These are phyloP conservation scores for Neostethus bicornis DNA, from an alignment of 2,797 vertebrate genomes.

Conservation along the genomic window DNA sequence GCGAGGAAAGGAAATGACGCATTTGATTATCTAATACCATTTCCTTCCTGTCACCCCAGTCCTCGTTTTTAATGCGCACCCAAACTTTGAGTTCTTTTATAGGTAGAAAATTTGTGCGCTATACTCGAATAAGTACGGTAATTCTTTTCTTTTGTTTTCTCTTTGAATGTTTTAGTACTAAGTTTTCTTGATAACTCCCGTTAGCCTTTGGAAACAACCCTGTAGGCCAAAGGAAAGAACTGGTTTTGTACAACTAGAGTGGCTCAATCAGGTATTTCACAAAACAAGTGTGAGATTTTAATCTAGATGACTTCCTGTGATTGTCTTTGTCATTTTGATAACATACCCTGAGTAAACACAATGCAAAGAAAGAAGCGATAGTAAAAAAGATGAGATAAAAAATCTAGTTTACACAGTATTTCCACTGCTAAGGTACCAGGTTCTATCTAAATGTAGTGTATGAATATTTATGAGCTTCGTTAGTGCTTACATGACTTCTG, in stretches of 20 bases:
- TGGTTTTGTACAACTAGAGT: conserved; percentile 1
- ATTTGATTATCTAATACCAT: no score
- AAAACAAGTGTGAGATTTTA: conserved; percentile 34
- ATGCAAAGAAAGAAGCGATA: neutral
- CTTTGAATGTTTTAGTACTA: neutral
- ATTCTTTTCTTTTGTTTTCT: no score
- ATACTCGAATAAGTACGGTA: no score
- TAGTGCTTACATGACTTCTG: no score
- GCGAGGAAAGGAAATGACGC: no score
- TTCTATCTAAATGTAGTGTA: no score
- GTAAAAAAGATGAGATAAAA: neutral
- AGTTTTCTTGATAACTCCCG: neutral
- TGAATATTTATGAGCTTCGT: no score
- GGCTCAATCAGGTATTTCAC: neutral
- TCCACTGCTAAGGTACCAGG: no score
- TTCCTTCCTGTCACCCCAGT: no score
- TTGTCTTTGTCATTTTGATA: conserved; percentile 14
- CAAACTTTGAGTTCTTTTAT: no score
- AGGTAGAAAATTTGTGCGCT: no score
- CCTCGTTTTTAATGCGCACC: no score
- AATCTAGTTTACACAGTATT: neutral
- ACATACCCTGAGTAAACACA: conserved; percentile 29
- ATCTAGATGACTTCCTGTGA: conserved; percentile 22
- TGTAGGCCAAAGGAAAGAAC: neutral
- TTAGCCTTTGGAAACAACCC: neutral